phyloP scores from a whole-genome alignment of 2,113 vertebrate genomes.

The Azemiops feae region DNA sequence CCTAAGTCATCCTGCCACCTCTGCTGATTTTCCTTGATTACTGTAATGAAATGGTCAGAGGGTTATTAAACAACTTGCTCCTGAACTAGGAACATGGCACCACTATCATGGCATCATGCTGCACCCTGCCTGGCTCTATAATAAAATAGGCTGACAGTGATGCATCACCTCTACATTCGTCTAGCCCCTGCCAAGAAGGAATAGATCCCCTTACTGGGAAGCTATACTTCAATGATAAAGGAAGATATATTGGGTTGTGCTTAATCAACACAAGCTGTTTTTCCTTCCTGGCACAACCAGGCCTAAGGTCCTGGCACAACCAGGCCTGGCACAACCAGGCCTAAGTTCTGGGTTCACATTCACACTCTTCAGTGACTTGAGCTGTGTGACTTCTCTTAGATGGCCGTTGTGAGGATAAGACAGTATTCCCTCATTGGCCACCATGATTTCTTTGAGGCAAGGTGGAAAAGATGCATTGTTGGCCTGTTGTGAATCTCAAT shows the following conservation, averaged over 20 bases:
- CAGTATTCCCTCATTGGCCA: background rate
- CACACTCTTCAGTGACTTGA: background rate
- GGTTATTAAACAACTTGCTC: conserved; percentile 36
- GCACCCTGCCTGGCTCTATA: conserved; percentile 2
- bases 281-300: background rate
- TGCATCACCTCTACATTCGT: background rate
- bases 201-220: background rate
- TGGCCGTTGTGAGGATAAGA: background rate
- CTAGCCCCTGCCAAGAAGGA: background rate
- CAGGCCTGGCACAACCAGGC: too few relatives aligned
- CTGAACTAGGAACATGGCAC: conserved; percentile 1
- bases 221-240: background rate
- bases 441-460: background rate
- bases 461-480: background rate
- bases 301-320: background rate
- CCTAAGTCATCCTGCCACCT: conserved; percentile 40
- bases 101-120: background rate
- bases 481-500: background rate
- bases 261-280: background rate
- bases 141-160: conserved; percentile 20
- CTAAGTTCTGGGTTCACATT: background rate
- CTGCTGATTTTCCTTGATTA: conserved; percentile 36
- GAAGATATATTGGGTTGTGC: background rate
- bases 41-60: conserved; percentile 39
- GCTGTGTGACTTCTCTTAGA: too few relatives aligned